Percentiles rank a stretch among this genome's conserved stretches.
Conservation (phyloP, 2,113 vertebrate genomes). For the Papio anubis region DNA sequence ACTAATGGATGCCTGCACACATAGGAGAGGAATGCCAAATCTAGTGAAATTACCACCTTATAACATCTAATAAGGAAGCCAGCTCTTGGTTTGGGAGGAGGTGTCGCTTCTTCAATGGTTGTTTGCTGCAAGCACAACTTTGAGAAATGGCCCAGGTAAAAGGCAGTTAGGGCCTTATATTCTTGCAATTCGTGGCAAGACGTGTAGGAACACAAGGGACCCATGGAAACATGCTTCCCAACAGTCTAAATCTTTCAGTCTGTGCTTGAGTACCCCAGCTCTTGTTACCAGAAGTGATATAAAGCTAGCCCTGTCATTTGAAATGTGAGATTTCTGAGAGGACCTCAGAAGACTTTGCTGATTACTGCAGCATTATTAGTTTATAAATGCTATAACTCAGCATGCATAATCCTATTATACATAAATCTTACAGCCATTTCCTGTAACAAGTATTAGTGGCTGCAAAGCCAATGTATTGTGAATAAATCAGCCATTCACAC, state of each 20-base stretch:
- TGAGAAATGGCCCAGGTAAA: neutral
- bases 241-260: neutral
- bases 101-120: fast-evolving
- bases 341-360: neutral
- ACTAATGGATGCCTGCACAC: too few relatives aligned
- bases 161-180: too few relatives aligned
- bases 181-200: neutral
- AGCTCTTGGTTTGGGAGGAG: neutral
- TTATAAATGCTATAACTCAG: too few relatives aligned
- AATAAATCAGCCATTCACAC: neutral
- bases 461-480: fast-evolving
- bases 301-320: neutral
- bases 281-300: neutral
- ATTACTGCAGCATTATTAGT: neutral
- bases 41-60: too few relatives aligned
- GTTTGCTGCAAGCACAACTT: neutral
- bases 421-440: neutral
- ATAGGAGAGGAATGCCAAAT: neutral
- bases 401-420: neutral
- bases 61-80: neutral
- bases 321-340: neutral
- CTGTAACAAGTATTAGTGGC: too few relatives aligned
- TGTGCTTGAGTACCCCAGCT: too few relatives aligned
- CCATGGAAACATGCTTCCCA: too few relatives aligned
- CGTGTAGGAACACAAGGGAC: neutral